These are phyloP conservation scores for Emydocephalus ijimae DNA, from an alignment of 2,113 vertebrate genomes.

Conservation along the genomic window DNA sequence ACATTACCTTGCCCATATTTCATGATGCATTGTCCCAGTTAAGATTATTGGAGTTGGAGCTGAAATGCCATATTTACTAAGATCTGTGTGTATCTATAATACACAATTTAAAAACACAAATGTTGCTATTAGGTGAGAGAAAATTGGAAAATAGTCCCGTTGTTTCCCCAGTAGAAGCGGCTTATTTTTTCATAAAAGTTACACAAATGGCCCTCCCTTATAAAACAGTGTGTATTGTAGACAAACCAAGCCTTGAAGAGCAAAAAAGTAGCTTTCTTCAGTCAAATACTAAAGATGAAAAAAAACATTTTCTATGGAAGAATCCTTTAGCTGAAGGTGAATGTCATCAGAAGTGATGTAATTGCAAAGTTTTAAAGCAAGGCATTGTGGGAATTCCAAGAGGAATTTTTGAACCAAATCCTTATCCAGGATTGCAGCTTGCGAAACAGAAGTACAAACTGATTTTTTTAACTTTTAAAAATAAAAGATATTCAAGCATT, in stretches of 20 bases:
- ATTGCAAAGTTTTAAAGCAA: conserved; percentile 18
- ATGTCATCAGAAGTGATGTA: neutral
- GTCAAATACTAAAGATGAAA: conserved; percentile 47
- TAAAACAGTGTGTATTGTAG: neutral
- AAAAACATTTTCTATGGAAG: conserved; percentile 40
- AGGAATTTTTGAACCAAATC: neutral
- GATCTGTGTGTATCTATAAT: neutral
- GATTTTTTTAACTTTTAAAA: neutral
- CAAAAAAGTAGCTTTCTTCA: conserved; percentile 52
- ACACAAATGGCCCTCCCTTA: neutral
- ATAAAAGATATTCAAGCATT: neutral
- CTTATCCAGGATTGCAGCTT: neutral
- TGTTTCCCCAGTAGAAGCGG: neutral
- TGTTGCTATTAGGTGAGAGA: neutral
- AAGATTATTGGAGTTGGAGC: neutral
- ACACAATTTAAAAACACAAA: neutral
- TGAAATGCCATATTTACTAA: neutral
- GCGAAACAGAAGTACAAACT: neutral
- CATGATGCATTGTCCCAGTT: neutral
- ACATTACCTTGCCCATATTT: neutral
- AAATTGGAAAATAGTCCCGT: neutral
- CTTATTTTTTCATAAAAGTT: neutral
- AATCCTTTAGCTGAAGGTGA: neutral
- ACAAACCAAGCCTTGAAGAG: conserved; percentile 46
- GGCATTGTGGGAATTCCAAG: neutral